These are phyloP conservation scores for Frankliniella intonsa DNA, from an alignment of 2,888 invertebrate genomes.

Conservation along the genomic window DNA sequence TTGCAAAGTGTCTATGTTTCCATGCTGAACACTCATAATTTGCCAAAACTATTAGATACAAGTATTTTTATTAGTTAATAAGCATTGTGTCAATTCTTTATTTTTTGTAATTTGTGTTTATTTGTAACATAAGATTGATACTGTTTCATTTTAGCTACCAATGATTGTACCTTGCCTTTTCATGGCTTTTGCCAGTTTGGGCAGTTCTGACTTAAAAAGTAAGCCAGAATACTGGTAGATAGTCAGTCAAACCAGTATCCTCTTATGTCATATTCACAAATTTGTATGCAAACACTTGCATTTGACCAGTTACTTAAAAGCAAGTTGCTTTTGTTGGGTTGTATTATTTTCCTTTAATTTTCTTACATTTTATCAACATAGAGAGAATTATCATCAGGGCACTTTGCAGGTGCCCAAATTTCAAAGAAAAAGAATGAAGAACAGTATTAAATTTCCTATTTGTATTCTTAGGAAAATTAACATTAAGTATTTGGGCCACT, in stretches of 20 bases:
- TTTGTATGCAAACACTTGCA: slow-evolving; percentile 3
- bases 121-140: not conserved
- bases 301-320: slow-evolving; percentile 12
- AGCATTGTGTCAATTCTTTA: slow-evolving; percentile 27
- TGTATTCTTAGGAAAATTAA: not conserved
- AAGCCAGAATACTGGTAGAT: not conserved
- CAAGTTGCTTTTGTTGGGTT: not conserved
- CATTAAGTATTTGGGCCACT: not conserved
- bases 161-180: not conserved
- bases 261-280: slow-evolving; percentile 12
- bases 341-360: not conserved
- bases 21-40: not conserved
- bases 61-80: slow-evolving; percentile 23
- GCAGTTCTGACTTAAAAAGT: not conserved
- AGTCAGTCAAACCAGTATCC: not conserved
- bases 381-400: not conserved
- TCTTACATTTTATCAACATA: not conserved
- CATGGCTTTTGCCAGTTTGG: not conserved
- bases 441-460: not conserved
- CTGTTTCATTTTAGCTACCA: not conserved
- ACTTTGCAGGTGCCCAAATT: not conserved
- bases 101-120: slow-evolving; percentile 24
- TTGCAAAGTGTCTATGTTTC: not conserved
- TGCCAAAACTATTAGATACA: slow-evolving; percentile 23
- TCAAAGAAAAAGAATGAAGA: not conserved